phyloP scores from a whole-genome alignment of 37 sponge, comb jelly and placozoan genomes.

The Theonella swinhoei region DNA sequence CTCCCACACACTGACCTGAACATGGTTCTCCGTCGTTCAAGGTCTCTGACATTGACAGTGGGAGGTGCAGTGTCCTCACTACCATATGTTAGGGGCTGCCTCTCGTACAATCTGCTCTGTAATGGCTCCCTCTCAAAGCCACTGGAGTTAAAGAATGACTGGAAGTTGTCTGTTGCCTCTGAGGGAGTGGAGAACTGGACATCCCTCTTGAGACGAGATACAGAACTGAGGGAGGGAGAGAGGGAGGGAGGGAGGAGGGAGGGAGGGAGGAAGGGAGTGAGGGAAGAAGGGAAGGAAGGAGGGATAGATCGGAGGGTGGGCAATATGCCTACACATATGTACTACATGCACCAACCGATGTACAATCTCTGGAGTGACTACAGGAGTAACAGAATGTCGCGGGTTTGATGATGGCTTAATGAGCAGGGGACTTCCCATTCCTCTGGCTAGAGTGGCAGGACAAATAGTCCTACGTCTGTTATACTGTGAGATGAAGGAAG shows the following conservation, averaged over 20 bases:
- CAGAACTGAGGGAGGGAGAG: background rate
- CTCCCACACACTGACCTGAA: background rate
- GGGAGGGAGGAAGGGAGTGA: background rate
- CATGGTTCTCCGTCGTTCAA: background rate
- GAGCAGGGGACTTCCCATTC: background rate
- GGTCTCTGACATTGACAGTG: background rate
- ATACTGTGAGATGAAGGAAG: no score
- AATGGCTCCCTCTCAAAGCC: background rate
- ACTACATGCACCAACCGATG: background rate
- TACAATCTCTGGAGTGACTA: background rate
- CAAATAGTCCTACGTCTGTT: constrained; percentile 10
- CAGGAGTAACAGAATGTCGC: background rate
- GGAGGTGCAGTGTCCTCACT: background rate
- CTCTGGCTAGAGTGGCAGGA: background rate
- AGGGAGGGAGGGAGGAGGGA: background rate
- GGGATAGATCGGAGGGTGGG: background rate
- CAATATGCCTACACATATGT: background rate
- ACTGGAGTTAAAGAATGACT: background rate
- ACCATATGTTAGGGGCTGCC: background rate
- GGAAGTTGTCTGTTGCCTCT: background rate
- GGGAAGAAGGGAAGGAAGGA: background rate
- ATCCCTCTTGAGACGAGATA: background rate
- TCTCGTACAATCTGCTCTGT: no score
- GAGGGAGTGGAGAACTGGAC: background rate
- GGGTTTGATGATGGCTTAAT: background rate